Evolutionary conservation across 2,888 invertebrate species (phyloP), one percentile per base, ranked within the genome.

Genomic region (Pycnomerus fuliginosus): DNA sequence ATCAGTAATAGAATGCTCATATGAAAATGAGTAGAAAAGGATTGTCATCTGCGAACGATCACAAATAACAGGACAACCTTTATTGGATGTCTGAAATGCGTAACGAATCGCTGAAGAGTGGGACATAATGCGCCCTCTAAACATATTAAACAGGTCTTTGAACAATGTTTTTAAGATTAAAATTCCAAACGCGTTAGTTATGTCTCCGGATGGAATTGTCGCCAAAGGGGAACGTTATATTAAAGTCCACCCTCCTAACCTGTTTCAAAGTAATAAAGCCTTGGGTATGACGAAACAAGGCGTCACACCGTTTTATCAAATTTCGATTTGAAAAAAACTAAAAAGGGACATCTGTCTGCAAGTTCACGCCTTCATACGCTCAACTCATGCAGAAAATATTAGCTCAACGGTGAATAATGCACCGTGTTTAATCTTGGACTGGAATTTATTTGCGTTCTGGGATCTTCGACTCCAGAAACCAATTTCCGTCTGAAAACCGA

Each of bases 161-260:
- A 50, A 58, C 59, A 58, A 62, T 62, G 53, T 61, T 62, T 60
- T 58, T 55, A 55, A 64, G 58, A 64, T 64, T 64, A 60, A 56
- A 64, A 64, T 64, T 61, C 62, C 60, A 53, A 60, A 55, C 60
- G 50, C 54, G 56, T 60, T 59, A 56, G 54, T 50, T 53, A 60
- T 58, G 11, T 16, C 42, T 53, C 52, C 58, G 55, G 58, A 51
- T 44, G 55, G 44, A 60, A 62, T 60, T 45, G 50, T 47, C 44
- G 41, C 38, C 13, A 39, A 36, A 47, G 43, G 52, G 59, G 49
- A 50, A 53, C 55, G 58, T 58, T 60, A 57, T 39, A 39, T 39
- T 39, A 61, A 60, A 60, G 45, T 50, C 50, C 54, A 56, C 61
- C 61, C 59, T 48, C 48, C 48, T 50, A 48, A 50, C 54, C 52